phyloP scores from a whole-genome alignment of 2,888 invertebrate species.

The Volucella inflata region DNA sequence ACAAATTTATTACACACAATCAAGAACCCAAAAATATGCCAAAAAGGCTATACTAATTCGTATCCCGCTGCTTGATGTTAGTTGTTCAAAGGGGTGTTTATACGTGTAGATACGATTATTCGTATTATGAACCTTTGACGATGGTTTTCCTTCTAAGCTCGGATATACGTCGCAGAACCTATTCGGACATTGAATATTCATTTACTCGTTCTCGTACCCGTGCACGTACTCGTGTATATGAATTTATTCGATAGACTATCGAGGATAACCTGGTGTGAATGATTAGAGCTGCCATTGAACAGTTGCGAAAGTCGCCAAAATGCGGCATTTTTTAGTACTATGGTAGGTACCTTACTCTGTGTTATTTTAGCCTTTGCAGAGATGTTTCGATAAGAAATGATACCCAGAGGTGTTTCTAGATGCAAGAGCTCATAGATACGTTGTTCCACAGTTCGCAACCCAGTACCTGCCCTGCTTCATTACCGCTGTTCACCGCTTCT shows the following conservation, averaged over 20 bases:
- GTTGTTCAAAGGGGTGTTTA: neutral
- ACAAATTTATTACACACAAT: slow-evolving; percentile 45
- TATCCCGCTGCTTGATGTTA: slow-evolving; percentile 4
- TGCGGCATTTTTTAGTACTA: no score
- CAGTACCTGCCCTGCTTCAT: no score
- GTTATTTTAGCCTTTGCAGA: no score
- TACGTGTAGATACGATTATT: slow-evolving; percentile 7
- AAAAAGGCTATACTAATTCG: slow-evolving; percentile 16
- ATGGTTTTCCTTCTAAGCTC: slow-evolving; percentile 1
- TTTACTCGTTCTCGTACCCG: no score
- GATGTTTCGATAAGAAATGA: no score
- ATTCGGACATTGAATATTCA: neutral
- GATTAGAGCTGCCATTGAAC: no score
- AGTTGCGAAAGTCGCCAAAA: no score
- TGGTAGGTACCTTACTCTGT: no score
- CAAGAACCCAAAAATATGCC: slow-evolving; percentile 44
- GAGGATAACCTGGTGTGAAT: slow-evolving; percentile 12
- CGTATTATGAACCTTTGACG: neutral
- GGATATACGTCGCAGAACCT: slow-evolving; percentile 5
- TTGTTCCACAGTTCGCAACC: no score
- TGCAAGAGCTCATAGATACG: no score
- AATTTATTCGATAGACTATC: slow-evolving; percentile 51
- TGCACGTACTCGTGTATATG: slow-evolving; percentile 16
- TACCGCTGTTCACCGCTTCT: no score
- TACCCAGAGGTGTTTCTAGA: no score